phyloP scores from a whole-genome alignment of 2,113 vertebrate species.

The Sander lucioperca region DNA sequence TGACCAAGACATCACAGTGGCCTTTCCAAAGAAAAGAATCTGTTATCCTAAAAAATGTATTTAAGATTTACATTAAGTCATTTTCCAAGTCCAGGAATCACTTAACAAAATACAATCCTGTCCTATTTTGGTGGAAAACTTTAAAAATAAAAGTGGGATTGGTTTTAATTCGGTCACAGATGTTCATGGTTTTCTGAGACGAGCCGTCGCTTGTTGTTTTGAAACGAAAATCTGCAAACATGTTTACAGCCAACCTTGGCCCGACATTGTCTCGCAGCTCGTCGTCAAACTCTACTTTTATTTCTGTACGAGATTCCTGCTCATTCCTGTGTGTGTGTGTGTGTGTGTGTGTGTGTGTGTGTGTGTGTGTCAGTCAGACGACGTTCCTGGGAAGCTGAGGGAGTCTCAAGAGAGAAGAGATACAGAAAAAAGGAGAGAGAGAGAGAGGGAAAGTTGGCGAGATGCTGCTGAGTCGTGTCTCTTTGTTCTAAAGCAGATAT shows the following conservation, averaged over 20 bases:
- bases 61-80: no score
- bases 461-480: constrained; percentile 77
- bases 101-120: background rate
- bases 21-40: no score
- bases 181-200: background rate
- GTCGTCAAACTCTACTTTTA: constrained; percentile 57
- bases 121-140: constrained; percentile 3
- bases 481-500: constrained; percentile 81
- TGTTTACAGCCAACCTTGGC: constrained; percentile 69
- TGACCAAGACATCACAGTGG: no score
- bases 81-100: background rate
- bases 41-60: no score
- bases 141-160: background rate
- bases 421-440: background rate
- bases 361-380: constrained; percentile 54
- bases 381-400: constrained; percentile 69
- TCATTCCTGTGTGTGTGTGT: constrained; percentile 24
- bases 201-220: constrained; percentile 37
- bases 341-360: constrained; percentile 29
- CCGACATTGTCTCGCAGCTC: constrained; percentile 62
- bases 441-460: constrained; percentile 49
- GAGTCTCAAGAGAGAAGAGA: constrained; percentile 67
- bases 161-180: constrained; percentile 4
- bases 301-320: constrained; percentile 42
- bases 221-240: constrained; percentile 51